Evolutionary conservation across 2,797 vertebrate genomes (phyloP), one percentile per base, ranked within the genome.

Genomic region (Aldrovandia affinis): DNA sequence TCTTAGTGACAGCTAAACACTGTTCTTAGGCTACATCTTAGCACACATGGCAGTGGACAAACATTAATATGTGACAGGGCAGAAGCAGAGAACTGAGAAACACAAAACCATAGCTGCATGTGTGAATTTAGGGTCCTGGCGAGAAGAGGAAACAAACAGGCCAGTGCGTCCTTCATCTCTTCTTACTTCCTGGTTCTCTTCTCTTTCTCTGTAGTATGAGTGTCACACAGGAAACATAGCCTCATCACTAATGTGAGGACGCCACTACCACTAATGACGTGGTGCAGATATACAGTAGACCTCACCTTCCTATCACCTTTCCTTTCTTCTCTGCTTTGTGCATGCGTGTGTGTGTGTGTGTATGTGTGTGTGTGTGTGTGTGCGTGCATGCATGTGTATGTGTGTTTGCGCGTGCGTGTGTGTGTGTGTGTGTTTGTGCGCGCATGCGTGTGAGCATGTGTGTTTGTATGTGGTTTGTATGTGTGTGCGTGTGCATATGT

Each of bases 271-370:
- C 78, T 55, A 52, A 18, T 52, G 7, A 28, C 22, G n/a, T 28
- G n/a, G n/a, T 30, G 14, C 52, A 61, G 91, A 89, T 91, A 85
- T 94, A 91, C 93, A 92, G 92, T 94, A 94, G 93, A 95, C 86
- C 93, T 92, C 90, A 91, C 86, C 83, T 94, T 88, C 65, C 59
- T 81, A 44, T 78, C 77, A 59, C 75, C 85, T 81, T 86, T 2
- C 9, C 0, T 85, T 59, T 79, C 87, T 83, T 85, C 88, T 87
- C 85, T 90, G 90, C 86, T 80, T 44, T 83, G 57, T 70, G 86
- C 86, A 86, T 78, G 55, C 68, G 88, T 83, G 86, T 4, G 52
- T 25, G 25, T 52, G 30, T 39, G 81, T 50, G 42, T 82, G 50
- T 83, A 68, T 82, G 59, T 83, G 75, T 50, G 39, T 80, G 86